Evolutionary conservation across 1,140 invertebrate genomes (phyloP), one percentile per base, ranked within the genome.

Genomic region (Pissodes strobi): DNA sequence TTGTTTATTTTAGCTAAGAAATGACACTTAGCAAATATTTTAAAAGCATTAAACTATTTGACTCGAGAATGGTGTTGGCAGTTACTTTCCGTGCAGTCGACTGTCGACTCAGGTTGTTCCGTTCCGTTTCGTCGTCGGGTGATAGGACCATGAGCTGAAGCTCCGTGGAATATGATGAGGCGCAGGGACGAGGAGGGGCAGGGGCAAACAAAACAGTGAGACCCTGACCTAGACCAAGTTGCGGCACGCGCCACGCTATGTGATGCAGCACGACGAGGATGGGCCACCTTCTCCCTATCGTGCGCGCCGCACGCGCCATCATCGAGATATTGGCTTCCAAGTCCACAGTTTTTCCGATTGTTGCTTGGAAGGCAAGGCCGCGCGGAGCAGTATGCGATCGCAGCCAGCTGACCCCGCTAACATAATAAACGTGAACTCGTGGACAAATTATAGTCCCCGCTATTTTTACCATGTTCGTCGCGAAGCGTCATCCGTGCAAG

Each of bases 161-260:
- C 38, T 41, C 38, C 38, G 9, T 8, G 18, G 18, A 46, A 39
- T 12, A 22, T 8, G 43, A 23, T 21, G 48, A 23, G 48, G n/a
- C 15, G 15, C 19, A 23, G 22, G 12, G 4, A 13, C 1, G 8
- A 17, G 13, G 27, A 17, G 49, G 25, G 25, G 15, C 5, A 52
- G 30, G 59, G 59, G n/a, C n/a, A 23, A 51, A 53, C 48, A 62
- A 62, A 52, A 62, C 48, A 53, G 19, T 30, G 18, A 52, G 59
- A 62, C 59, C 59, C 59, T 62, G 59, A 62, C 59, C 59, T 62
- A 62, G 59, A 53, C 48, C 38, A 62, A 62, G 19, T 27, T 46
- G 34, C 59, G 48, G 59, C 59, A 62, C 59, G 59, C 59, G 59
- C 48, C 59, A 41, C 45, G 19, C 46, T 41, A 27, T 49, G n/a